phyloP scores from a whole-genome alignment of 1,140 invertebrate species.

The Ruditapes philippinarum region DNA sequence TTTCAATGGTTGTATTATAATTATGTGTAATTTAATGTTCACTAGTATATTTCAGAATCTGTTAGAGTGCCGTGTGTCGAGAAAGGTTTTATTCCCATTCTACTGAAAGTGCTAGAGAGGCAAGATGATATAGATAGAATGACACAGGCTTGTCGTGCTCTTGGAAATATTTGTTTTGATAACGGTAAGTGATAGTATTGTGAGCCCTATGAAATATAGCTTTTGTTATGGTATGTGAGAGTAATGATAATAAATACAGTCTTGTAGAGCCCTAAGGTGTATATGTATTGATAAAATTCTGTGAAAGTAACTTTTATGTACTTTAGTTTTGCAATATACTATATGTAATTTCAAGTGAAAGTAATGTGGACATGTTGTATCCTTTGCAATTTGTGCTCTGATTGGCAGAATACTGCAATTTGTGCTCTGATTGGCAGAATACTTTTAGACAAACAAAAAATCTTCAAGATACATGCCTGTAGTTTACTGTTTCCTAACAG shows the following conservation, averaged over 20 bases:
- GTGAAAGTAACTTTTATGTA: too few species aligned
- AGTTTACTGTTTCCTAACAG: too few species aligned
- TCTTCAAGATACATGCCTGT: too few species aligned
- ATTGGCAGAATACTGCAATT: constrained; percentile 86
- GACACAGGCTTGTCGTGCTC: constrained; percentile 92
- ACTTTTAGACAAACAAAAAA: too few species aligned
- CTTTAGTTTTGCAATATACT: too few species aligned
- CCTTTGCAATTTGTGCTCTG: constrained; percentile 95
- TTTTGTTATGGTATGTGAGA: constrained; percentile 86
- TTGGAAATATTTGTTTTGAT: constrained; percentile 96
- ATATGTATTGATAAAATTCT: constrained; percentile 41
- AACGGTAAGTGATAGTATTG: constrained; percentile 89
- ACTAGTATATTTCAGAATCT: constrained; percentile 76
- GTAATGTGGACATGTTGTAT: constrained; percentile 91
- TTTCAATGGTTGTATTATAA: too few species aligned
- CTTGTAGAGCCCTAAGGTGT: background rate
- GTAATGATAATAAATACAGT: constrained; percentile 23
- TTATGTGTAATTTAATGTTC: too few species aligned
- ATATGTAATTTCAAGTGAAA: constrained; percentile 81
- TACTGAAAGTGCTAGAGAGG: constrained; percentile 77
- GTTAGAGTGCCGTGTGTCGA: constrained; percentile 82
- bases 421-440: too few species aligned
- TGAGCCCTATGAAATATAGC: background rate
- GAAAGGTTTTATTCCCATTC: constrained; percentile 76
- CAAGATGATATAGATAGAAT: constrained; percentile 82